These are phyloP conservation scores for Setophaga kirtlandii DNA, from an alignment of 2,113 vertebrate genomes.

Conservation along the genomic window DNA sequence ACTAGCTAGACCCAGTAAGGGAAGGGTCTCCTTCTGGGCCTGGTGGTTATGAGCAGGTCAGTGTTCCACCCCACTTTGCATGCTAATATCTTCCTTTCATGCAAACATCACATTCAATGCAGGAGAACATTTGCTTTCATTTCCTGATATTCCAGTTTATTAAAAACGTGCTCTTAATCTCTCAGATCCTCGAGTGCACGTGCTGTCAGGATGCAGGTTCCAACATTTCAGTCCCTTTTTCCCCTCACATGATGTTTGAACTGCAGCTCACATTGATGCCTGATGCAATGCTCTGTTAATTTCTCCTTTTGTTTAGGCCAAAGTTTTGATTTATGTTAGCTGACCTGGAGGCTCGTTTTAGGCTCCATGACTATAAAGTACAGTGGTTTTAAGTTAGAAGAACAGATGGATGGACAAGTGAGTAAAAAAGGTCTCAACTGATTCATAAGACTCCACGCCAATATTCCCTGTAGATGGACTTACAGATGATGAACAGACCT, in stretches of 20 bases:
- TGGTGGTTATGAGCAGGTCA: background rate
- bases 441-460: background rate
- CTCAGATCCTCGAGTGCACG: background rate
- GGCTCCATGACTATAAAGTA: background rate
- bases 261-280: background rate
- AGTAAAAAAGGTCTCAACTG: background rate
- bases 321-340: background rate
- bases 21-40: constrained; percentile 1
- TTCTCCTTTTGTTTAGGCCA: constrained; percentile 13
- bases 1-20: background rate
- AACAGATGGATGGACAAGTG: background rate
- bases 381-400: background rate
- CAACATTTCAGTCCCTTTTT: background rate
- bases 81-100: constrained; percentile 19
- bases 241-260: background rate
- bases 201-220: constrained; percentile 17
- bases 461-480: background rate
- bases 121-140: constrained; percentile 41
- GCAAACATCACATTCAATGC: background rate
- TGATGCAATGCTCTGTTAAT: background rate
- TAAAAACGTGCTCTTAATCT: constrained; percentile 31
- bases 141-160: constrained; percentile 40
- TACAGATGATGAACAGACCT: background rate
- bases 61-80: background rate
- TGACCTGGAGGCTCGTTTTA: background rate